phyloP scores from a whole-genome alignment of 37 sponge, comb jelly and placozoan species.

The Chondrosia reniformis region DNA sequence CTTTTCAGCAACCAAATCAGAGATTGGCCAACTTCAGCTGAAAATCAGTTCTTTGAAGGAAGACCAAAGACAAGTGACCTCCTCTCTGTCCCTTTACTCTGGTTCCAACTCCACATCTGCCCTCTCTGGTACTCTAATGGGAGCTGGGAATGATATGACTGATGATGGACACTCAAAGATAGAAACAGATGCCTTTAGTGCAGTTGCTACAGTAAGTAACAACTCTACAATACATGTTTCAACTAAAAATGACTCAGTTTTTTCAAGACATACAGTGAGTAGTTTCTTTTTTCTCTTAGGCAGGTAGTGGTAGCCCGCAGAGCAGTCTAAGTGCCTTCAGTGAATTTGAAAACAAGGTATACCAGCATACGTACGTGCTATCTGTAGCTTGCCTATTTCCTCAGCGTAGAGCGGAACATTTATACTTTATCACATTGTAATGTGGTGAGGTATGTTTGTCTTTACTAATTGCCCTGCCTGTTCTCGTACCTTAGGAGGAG shows the following conservation, averaged over 20 bases:
- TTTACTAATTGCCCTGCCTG: background rate
- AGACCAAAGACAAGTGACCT: slow-evolving; percentile 31
- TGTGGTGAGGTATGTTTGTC: background rate
- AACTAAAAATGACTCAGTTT: background rate
- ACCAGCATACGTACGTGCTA: too few species aligned
- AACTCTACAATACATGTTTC: background rate
- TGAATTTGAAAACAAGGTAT: slow-evolving; percentile 9
- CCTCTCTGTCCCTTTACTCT: slow-evolving; percentile 33
- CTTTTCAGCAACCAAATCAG: slow-evolving; percentile 26
- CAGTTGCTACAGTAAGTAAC: slow-evolving; percentile 70
- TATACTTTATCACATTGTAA: background rate
- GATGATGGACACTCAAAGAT: slow-evolving; percentile 31
- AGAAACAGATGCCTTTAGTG: slow-evolving; percentile 65
- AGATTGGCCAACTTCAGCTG: slow-evolving; percentile 53
- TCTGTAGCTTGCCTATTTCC: background rate
- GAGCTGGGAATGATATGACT: background rate
- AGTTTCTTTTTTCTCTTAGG: slow-evolving; percentile 27
- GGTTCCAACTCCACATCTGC: background rate
- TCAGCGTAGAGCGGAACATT: background rate
- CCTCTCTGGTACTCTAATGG: background rate
- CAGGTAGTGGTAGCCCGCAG: slow-evolving; percentile 81
- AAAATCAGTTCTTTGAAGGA: slow-evolving; percentile 40
- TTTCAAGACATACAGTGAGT: background rate
- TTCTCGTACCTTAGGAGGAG: slow-evolving; percentile 19
- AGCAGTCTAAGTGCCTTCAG: slow-evolving; percentile 84